These are phyloP conservation scores for human DNA, from an alignment of 2,113 vertebrate species.

Conservation along the genomic window DNA sequence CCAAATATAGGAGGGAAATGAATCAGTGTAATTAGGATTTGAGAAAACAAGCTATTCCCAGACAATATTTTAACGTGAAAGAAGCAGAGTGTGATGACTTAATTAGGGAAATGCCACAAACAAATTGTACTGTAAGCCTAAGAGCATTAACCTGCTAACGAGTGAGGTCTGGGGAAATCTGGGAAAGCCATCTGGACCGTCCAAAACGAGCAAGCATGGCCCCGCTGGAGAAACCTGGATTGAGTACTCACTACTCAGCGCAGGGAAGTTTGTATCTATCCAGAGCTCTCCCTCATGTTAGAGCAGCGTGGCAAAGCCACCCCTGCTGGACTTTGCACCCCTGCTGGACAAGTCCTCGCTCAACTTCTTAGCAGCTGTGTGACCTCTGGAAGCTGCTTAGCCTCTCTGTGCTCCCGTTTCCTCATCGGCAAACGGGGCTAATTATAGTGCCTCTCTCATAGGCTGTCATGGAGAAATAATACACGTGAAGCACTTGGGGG, in stretches of 20 bases:
- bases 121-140: not conserved
- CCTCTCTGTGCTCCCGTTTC: not conserved
- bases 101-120: not conserved
- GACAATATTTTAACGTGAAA: not conserved
- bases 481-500: fast-evolving
- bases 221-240: not conserved
- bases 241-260: too few species aligned
- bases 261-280: fast-evolving
- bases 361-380: not conserved
- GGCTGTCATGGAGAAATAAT: not conserved
- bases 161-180: not conserved
- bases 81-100: not conserved
- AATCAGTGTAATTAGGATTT: not conserved
- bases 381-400: not conserved
- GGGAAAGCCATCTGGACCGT: not conserved
- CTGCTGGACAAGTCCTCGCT: not conserved
- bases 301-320: not conserved
- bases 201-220: not conserved
- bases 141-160: not conserved
- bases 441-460: not conserved
- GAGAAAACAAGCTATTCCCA: constrained; percentile 6
- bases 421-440: too few species aligned
- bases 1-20: not conserved
- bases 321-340: not conserved
- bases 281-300: not conserved